Evolutionary conservation across 2,888 invertebrate species (phyloP), one percentile per base, ranked within the genome.

Genomic region (Norana najaformis): DNA sequence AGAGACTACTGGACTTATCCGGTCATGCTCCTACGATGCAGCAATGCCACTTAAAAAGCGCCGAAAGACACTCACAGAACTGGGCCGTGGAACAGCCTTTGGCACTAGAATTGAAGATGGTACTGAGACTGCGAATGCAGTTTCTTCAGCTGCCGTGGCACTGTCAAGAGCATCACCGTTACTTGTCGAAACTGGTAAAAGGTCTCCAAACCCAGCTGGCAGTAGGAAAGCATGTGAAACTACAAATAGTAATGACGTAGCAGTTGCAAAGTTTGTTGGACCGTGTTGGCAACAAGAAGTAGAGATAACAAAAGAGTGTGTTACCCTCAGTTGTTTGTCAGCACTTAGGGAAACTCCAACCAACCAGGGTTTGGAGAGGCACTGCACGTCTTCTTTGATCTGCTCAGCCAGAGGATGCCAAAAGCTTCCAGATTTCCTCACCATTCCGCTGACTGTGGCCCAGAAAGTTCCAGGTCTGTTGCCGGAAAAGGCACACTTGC

Each of bases 1-100:
- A 37, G 89, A n/a, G 34, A 34, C 82, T 30, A 41, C 1, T n/a
- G 37, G 47, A 41, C 90, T 91, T 88, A 85, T 83, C 41, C 90
- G 89, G 6, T 41, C 89, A 8, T 41, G 88, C 23, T 89, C 89
- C 16, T 89, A 89, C 47, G 91, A 90, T 34, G 88, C 89, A 23
- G 92, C 91, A 6, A 90, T 90, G n/a, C 91, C 91, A 4, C 88
- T 91, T 20, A 90, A 91, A 83, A 91, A 92, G 89, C 69, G 91
- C 35, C 85, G 91, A 34, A 90, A 90, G 39, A 91, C 89, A 23
- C 85, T 91, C 34, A 90, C 90, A 16, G 90, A 91, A 53, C 90
- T 91, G 5, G 91, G 91, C 30, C 88, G 90, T n/a, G 91, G 91
- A n/a, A 91, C 91, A 13, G 53, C 89, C 20, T 91, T 91, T 88